phyloP scores from a whole-genome alignment of 2,113 vertebrate species.

The Centropus bengalensis region DNA sequence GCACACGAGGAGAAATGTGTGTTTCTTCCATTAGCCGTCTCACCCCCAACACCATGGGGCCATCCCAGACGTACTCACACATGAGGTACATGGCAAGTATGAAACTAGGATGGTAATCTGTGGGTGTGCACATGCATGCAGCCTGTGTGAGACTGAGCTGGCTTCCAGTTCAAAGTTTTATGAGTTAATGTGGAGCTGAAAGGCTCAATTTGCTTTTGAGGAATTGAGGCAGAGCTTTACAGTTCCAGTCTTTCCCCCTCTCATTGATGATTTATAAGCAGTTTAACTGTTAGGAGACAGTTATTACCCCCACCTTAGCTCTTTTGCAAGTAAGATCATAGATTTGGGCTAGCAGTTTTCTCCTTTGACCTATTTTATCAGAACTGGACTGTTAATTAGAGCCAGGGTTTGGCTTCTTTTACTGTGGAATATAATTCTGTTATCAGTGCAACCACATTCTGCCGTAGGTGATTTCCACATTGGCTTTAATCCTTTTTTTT shows the following conservation, averaged over 20 bases:
- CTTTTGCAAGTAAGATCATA: constrained; percentile 46
- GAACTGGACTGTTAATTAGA: constrained; percentile 72
- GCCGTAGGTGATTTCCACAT: constrained; percentile 72
- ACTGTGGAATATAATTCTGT: constrained; percentile 74
- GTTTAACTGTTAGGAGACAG: neutral
- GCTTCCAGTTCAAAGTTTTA: neutral
- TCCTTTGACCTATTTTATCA: constrained; percentile 68
- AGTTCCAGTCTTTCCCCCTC: neutral
- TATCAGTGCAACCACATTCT: constrained; percentile 79
- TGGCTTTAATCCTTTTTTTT: constrained; percentile 62
- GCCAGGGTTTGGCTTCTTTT: constrained; percentile 63
- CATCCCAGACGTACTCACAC: neutral
- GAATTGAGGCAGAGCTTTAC: neutral
- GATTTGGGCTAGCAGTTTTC: constrained; percentile 56
- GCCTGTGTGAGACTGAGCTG: neutral
- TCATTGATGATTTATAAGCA: neutral
- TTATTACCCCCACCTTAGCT: constrained; percentile 32
- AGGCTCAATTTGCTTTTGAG: constrained; percentile 1
- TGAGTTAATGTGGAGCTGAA: constrained; percentile 3
- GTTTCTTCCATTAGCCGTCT: neutral
- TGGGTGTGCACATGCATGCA: rapidly evolving
- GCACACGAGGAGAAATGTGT: neutral
- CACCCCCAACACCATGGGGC: rapidly evolving
- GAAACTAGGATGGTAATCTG: neutral
- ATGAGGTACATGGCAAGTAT: neutral